phyloP scores from a whole-genome alignment of 2,888 invertebrate species.

The Hirtodrosophila cameraria region DNA sequence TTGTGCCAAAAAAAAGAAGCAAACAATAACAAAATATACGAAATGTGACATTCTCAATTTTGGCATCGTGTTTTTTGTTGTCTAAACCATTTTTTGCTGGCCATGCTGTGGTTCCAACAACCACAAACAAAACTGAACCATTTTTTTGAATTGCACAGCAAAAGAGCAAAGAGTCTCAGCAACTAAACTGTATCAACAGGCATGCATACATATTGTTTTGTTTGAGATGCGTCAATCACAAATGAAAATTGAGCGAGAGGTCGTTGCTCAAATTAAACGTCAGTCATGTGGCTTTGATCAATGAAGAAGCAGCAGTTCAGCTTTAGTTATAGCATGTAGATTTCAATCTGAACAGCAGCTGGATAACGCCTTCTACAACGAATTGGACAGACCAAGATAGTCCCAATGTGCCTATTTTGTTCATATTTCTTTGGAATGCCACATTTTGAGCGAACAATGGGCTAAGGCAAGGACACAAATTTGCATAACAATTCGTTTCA shows the following conservation, averaged over 20 bases:
- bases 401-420: background rate
- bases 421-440: background rate
- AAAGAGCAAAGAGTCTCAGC: conserved; percentile 9
- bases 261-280: conserved; percentile 56
- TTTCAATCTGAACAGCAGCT: background rate
- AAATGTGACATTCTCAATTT: conserved; percentile 39
- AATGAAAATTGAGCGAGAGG: conserved; percentile 21
- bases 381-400: background rate
- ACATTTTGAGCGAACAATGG: conserved; percentile 11
- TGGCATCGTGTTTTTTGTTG: conserved; percentile 18
- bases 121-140: conserved; percentile 7
- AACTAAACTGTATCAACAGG: conserved; percentile 56
- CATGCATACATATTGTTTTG: conserved; percentile 19
- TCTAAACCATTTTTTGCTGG: conserved; percentile 14
- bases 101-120: conserved; percentile 33
- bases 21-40: conserved; percentile 2
- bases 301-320: conserved; percentile 8
- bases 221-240: conserved; percentile 20
- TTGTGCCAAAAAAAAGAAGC: background rate
- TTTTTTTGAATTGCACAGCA: conserved; percentile 13
- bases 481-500: conserved; percentile 65
- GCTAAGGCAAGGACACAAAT: conserved; percentile 34
- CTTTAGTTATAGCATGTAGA: background rate
- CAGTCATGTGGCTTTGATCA: conserved; percentile 38
- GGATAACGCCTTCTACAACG: background rate